Evolutionary conservation across 2,888 invertebrate species (phyloP), one percentile per base, ranked within the genome.

Genomic region (Eupeodes latifasciatus): DNA sequence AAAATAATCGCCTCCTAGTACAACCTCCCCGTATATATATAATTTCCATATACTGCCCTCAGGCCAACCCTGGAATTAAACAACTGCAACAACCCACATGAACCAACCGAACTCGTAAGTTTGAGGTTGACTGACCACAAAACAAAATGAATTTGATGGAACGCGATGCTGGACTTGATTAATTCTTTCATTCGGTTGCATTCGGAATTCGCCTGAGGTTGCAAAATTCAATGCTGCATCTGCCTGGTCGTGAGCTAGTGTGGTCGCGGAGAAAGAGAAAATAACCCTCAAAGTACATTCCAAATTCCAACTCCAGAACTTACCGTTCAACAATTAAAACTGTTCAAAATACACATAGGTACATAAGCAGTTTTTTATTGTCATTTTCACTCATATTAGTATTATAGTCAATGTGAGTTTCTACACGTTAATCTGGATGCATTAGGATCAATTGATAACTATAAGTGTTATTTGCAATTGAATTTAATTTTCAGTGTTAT

Each of bases 101-200:
- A 27, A 27, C 47, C 72, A 69, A 55, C 40, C 53, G 12, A 59
- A 55, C 47, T 69, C 51, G 75, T 40, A 66, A 77, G 74, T 85
- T 81, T 67, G 81, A 59, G 81, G 81, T 69, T 72, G 67, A 69
- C 81, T 69, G 83, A 83, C 86, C 86, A 72, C 86, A 87, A 77
- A 87, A 83, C 87, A 83, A 87, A 87, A 87, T 83, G 66, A 87
- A 87, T 87, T 85, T 83, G 86, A 87, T 87, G 69, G 79, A 87
- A 87, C 75, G 71, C 83, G 61, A 79, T 76, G 79, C 80, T 66
- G 79, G 79, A 83, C 83, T 83, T 87, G 83, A 87, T 83, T 87
- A 83, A 87, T 87, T 83, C 87, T 83, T 83, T 87, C 87, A 87
- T 83, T 83, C 72, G 80, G 87, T 83, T 87, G 80, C 83, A 74